Base-by-base conservation (phyloP, 2,113 vertebrate genomes). In the Capreolus pygargus region DNA sequence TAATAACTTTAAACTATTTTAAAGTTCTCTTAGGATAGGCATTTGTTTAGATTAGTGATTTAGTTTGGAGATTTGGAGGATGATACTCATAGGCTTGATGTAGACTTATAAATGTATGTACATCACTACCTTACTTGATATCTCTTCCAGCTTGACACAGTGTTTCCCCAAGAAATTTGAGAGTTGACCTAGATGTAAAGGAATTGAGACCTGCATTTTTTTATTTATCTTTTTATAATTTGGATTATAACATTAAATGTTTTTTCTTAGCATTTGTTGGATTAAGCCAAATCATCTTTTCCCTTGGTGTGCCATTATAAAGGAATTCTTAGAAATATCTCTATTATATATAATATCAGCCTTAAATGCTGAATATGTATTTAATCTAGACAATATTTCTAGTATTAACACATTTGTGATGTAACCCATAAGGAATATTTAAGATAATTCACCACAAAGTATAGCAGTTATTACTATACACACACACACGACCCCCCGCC, bases 381-480 rank as follows among this genome's bases (percentile, higher is more conserved):
- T 98, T 97, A 93, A 98, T 92, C 87, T 74, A 60, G 89, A 97
- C 74, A 97, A 89, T 97, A 97, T 98, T 98, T 98, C 97, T 91
- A 96, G 92, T 96, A 97, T 98, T 99, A 97, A 98, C 98, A 98
- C 97, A 98, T 98, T 98, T 98, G 98, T 98, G 96, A 86, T 98
- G 84, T 98, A 98, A 97, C 98, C 98, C 93, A 92, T 97, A 97
- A 99, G 98, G 98, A 98, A 99, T 98, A 98, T 97, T 98, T 98
- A 98, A 98, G 98, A 98, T 98, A 98, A 98, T 98, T 99, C 97
- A 98, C 97, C 98, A 98, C 78, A 97, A 98, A 98, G 94, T 98
- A 97, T 98, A 98, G 89, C 61, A 95, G 94, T 98, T 99, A 98
- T 97, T 98, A 98, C 95, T 89, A 86, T 86, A 36, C 83, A 82